These are phyloP conservation scores for Acholoe squamosa DNA, from an alignment of 2,888 invertebrate species.

Conservation along the genomic window DNA sequence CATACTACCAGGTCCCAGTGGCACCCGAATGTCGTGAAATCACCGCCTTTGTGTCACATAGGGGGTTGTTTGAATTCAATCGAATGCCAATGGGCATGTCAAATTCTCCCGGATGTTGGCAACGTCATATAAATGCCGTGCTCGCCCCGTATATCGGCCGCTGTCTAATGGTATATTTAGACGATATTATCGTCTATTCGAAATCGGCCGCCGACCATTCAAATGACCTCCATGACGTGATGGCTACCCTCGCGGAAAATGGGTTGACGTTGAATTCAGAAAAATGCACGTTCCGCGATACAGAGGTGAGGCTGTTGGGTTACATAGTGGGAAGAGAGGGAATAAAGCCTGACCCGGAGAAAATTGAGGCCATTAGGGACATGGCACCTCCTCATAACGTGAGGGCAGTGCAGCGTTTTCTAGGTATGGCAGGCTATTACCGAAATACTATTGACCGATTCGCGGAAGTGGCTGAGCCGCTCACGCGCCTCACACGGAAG, in stretches of 20 bases:
- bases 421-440: background rate
- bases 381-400: background rate
- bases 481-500: background rate
- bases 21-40: constrained; percentile 57
- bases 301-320: background rate
- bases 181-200: constrained; percentile 67
- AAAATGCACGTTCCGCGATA: background rate
- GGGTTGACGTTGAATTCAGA: background rate
- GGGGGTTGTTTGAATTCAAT: constrained; percentile 66
- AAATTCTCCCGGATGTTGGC: constrained; percentile 66
- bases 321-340: background rate
- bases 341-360: background rate
- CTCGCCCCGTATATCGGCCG: constrained; percentile 40
- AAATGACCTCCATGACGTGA: too few species aligned
- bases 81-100: constrained; percentile 67
- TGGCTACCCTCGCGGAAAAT: too few species aligned
- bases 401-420: background rate
- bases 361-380: background rate
- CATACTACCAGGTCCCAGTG: constrained; percentile 65
- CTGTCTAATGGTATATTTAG: constrained; percentile 37
- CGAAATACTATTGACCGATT: background rate
- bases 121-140: constrained; percentile 63
- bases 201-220: too few species aligned
- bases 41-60: constrained; percentile 66
- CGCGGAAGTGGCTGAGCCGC: background rate